A percentile compares a stretch with the other conserved stretches of the same genome.
Evolutionary conservation across 1,140 invertebrate genomes (phyloP).

Genomic region (Psilanteris sp.): DNA sequence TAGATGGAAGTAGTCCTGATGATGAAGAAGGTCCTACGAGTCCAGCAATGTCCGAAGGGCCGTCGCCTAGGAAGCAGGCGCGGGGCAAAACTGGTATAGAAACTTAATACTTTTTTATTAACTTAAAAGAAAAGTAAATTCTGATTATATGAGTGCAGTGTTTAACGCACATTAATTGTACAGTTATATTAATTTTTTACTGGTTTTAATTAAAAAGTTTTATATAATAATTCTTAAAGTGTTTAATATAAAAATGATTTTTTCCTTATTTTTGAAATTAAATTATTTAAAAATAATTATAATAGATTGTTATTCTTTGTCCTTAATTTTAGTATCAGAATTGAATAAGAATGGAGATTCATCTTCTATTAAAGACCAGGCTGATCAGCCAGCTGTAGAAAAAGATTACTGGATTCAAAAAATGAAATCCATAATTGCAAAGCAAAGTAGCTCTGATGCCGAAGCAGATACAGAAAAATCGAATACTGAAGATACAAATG

Average conservation of each 20-base stretch:
- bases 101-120: too few relatives aligned
- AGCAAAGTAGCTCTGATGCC: conserved; percentile 74
- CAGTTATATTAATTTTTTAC: too few relatives aligned
- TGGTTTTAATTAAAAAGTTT: too few relatives aligned
- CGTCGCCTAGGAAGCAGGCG: conserved; percentile 78
- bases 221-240: too few relatives aligned
- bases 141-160: too few relatives aligned
- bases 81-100: conserved; percentile 71
- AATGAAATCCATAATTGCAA: conserved; percentile 50
- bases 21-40: conserved; percentile 82
- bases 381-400: conserved; percentile 5
- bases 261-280: too few relatives aligned
- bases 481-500: conserved; percentile 75
- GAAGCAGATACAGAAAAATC: conserved; percentile 81
- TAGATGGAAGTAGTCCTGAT: conserved; percentile 89
- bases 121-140: too few relatives aligned
- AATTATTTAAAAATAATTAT: too few relatives aligned
- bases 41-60: conserved; percentile 77
- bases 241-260: too few relatives aligned
- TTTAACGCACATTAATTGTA: too few relatives aligned
- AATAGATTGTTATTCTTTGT: too few relatives aligned
- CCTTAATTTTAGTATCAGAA: conserved; percentile 49
- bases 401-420: conserved; percentile 45
- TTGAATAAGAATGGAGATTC: conserved; percentile 22
- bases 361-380: conserved; percentile 15